A percentile compares a stretch with the other conserved stretches of the same genome.
phyloP scores from a whole-genome alignment of 2,888 invertebrate genomes.

The Tholera decimalis region DNA sequence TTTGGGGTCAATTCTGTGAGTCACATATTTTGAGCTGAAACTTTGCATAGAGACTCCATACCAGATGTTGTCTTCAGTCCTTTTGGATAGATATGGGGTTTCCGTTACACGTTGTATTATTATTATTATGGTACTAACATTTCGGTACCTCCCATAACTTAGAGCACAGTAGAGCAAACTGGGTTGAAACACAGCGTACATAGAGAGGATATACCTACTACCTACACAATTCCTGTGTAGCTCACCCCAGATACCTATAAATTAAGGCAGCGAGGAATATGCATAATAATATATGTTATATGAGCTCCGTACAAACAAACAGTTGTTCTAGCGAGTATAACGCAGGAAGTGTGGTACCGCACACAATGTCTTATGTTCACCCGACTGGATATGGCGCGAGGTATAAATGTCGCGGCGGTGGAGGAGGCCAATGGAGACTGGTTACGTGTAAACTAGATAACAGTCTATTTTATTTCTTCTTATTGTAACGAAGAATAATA shows the following conservation, averaged over 20 bases:
- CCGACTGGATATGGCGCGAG: conserved; percentile 76
- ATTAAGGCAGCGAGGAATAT: conserved; percentile 68
- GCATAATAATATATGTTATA: conserved; percentile 78
- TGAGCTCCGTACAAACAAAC: conserved; percentile 85
- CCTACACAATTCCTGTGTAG: conserved; percentile 33
- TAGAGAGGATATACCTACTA: neutral
- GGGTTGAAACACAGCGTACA: conserved; percentile 21
- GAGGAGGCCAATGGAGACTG: conserved; percentile 12
- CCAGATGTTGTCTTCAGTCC: no score
- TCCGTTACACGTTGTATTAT: no score
- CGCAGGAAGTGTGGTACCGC: conserved; percentile 82
- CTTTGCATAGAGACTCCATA: no score
- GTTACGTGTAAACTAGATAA: neutral
- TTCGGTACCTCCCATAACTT: neutral
- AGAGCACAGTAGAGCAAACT: conserved; percentile 1
- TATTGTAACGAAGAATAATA: no score
- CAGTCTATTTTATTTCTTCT: no score
- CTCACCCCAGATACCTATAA: conserved; percentile 62
- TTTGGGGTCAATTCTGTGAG: no score
- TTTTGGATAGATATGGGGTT: no score
- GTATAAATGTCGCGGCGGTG: conserved; percentile 35
- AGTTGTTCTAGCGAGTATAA: conserved; percentile 86
- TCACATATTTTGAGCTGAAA: no score
- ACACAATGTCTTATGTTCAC: conserved; percentile 89
- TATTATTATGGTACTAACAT: no score